Evolutionary conservation across 2,888 invertebrate species (phyloP).

Genomic region (Orchesella flavescens): DNA sequence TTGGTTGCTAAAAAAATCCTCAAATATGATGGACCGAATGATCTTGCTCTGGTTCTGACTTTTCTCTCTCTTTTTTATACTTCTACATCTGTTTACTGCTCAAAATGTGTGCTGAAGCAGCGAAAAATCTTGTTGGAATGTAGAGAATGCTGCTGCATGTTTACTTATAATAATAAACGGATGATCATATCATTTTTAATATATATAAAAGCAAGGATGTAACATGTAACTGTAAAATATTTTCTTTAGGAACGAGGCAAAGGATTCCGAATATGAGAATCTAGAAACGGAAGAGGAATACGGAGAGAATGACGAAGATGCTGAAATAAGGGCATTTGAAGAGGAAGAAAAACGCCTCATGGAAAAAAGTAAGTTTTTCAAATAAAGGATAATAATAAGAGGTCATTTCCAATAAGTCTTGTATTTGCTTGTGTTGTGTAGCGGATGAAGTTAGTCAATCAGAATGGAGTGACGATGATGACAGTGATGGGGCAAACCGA

Average conservation of each 20-base stretch:
- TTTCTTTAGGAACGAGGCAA: slow-evolving; percentile 65
- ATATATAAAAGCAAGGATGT: neutral
- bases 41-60: too few relatives aligned
- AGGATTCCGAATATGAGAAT: slow-evolving; percentile 74
- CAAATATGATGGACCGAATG: too few relatives aligned
- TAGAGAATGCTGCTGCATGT: too few relatives aligned
- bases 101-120: too few relatives aligned
- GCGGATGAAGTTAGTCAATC: slow-evolving; percentile 79
- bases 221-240: neutral
- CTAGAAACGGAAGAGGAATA: slow-evolving; percentile 73
- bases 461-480: slow-evolving; percentile 85
- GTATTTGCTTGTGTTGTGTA: slow-evolving; percentile 18
- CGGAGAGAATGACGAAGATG: slow-evolving; percentile 72
- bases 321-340: slow-evolving; percentile 77
- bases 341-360: slow-evolving; percentile 75
- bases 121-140: too few relatives aligned
- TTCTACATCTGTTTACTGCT: too few relatives aligned
- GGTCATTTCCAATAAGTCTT: neutral
- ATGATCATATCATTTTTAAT: too few relatives aligned
- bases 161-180: too few relatives aligned
- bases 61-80: too few relatives aligned
- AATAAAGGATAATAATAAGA: neutral
- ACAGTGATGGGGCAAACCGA: slow-evolving; percentile 80
- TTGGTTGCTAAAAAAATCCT: too few relatives aligned
- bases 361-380: slow-evolving; percentile 66